These are phyloP conservation scores for Folsomia candida DNA, from an alignment of 2,888 invertebrate species.

Conservation along the genomic window DNA sequence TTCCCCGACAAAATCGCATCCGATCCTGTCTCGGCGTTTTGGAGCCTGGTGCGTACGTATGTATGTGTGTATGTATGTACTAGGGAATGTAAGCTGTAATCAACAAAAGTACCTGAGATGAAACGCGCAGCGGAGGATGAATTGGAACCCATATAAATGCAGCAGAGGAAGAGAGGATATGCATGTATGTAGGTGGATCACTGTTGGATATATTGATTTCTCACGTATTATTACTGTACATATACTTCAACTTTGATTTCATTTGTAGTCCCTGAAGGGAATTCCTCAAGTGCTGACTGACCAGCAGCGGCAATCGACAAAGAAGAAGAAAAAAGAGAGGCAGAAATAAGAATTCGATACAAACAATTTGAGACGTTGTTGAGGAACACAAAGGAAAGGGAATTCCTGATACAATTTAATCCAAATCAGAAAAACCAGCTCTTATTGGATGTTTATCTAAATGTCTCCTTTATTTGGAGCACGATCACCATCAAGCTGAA, in stretches of 20 bases:
- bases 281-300: conserved; percentile 6
- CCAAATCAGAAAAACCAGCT: background rate
- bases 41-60: background rate
- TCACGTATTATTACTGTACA: conserved; percentile 15
- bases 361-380: background rate
- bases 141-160: background rate
- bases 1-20: background rate
- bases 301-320: background rate
- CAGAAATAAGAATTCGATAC: background rate
- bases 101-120: background rate
- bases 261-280: conserved; percentile 10
- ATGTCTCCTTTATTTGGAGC: conserved; percentile 13
- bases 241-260: conserved; percentile 15
- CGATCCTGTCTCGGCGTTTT: background rate
- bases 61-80: background rate
- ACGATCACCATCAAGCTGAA: background rate
- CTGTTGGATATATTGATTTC: conserved; percentile 18
- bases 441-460: conserved; percentile 21
- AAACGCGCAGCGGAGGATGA: background rate
- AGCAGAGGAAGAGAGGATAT: background rate
- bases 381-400: background rate
- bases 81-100: background rate
- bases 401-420: conserved; percentile 2
- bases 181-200: conserved; percentile 7
- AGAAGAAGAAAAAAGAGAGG: conserved; percentile 8